Evolutionary conservation across 2,888 invertebrate species (phyloP), one percentile per base, ranked within the genome.

Genomic region (Callyntrura guangdongensis): DNA sequence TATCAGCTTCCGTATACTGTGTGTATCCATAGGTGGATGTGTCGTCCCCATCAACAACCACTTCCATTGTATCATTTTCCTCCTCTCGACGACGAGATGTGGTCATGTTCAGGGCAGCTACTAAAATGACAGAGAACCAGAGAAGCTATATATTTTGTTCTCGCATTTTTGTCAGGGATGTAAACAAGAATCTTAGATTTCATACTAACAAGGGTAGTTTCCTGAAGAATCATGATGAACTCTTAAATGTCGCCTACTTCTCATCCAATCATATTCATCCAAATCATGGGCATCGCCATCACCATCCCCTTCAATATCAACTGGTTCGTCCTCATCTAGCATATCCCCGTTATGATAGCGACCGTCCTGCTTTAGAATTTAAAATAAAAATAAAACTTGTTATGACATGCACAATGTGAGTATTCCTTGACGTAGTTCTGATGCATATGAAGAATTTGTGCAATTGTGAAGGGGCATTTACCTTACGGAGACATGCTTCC

Each of bases 261-360:
- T 98, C 45, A 98, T 98, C 98, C 98, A 98, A 94, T 97, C 97
- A 95, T 98, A 99, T 94, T 98, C 98, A 93, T 98, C 97, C 94
- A 96, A 97, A 79, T 95, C 96, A 91, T 96, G 96, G 22, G 95
- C 95, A 93, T 96, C 95, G 59, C 97, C 97, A 95, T 97, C 97
- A 0, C 97, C 97, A 95, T 98, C 98, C 2, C 95, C 95, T 91
- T 95, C 95, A 49, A 95, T 95, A 93, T 95, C 95, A 89, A 98
- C 98, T 90, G 97, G 97, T 94, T 97, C 97, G 92, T 97, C 96
- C 94, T 97, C 97, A 92, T 97, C 97, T 91, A 96, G 96, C 84
- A 94, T 93, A 67, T 90, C 90, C 25, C 90, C 90, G 74, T 90
- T 90, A 64, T 90, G 90, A 90, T 90, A 90, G 83, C 90, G 86